phyloP scores from a whole-genome alignment of 2,888 invertebrate genomes.

The Drosophila testacea region DNA sequence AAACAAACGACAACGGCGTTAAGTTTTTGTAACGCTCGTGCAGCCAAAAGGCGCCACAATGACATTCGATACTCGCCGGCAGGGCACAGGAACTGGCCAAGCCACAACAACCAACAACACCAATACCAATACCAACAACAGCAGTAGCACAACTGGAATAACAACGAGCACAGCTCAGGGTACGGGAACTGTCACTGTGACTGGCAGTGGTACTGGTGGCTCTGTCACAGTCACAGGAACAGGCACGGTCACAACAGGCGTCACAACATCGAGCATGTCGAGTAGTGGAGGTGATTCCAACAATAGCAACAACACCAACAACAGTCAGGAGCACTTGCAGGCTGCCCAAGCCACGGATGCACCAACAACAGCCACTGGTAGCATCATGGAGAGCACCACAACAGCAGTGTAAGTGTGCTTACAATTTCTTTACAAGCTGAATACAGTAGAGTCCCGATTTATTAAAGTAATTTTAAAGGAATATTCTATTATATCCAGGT shows the following conservation, averaged over 20 bases:
- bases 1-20: slow-evolving; percentile 54
- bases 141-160: slow-evolving; percentile 53
- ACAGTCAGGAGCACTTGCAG: slow-evolving; percentile 41
- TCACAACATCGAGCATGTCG: slow-evolving; percentile 55
- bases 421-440: neutral
- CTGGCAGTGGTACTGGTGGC: slow-evolving; percentile 44
- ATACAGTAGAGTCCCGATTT: neutral
- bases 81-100: slow-evolving; percentile 65
- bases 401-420: slow-evolving; percentile 67
- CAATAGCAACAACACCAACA: slow-evolving; percentile 49
- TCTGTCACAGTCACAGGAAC: slow-evolving; percentile 48
- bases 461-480: too few relatives aligned
- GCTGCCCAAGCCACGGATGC: slow-evolving; percentile 30
- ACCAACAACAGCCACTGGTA: slow-evolving; percentile 49
- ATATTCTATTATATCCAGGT: too few relatives aligned
- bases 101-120: slow-evolving; percentile 54
- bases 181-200: slow-evolving; percentile 39
- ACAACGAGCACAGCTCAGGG: slow-evolving; percentile 66
- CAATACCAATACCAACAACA: slow-evolving; percentile 35
- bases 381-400: slow-evolving; percentile 62
- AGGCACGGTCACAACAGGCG: slow-evolving; percentile 37
- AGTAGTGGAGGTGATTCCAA: slow-evolving; percentile 53
- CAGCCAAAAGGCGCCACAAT: slow-evolving; percentile 68
- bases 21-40: slow-evolving; percentile 45
- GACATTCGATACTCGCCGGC: slow-evolving; percentile 85